These are phyloP conservation scores for Oscheius myriophilus DNA, from an alignment of 2,888 invertebrate species.

Conservation along the genomic window DNA sequence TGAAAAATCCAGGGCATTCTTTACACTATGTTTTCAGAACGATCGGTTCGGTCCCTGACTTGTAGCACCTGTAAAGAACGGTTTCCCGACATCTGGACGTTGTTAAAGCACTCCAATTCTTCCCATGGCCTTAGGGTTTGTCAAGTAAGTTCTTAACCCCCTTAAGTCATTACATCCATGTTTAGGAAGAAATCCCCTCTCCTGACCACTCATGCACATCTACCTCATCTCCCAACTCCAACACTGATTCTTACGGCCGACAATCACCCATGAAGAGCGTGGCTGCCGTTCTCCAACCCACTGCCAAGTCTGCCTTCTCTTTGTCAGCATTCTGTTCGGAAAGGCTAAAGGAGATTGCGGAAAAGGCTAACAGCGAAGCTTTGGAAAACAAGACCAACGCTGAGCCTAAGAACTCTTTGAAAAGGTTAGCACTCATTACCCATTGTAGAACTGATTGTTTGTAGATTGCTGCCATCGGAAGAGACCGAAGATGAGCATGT, in stretches of 20 bases:
- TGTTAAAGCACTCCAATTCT: slow-evolving; percentile 65
- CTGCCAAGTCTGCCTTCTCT: slow-evolving; percentile 54
- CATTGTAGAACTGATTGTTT: not conserved
- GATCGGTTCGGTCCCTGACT: slow-evolving; percentile 44
- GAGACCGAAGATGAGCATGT: slow-evolving; percentile 59
- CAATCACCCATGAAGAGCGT: slow-evolving; percentile 20
- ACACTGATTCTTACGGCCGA: slow-evolving; percentile 34
- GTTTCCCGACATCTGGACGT: slow-evolving; percentile 65
- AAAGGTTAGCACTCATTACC: slow-evolving; percentile 6
- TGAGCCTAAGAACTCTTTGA: slow-evolving; percentile 16
- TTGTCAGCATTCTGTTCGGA: slow-evolving; percentile 66
- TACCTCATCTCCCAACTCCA: slow-evolving; percentile 52
- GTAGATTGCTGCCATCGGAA: slow-evolving; percentile 42
- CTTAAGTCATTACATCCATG: slow-evolving; percentile 1
- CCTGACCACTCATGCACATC: slow-evolving; percentile 46
- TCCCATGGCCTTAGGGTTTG: slow-evolving; percentile 65
- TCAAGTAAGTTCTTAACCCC: slow-evolving; percentile 44
- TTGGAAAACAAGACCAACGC: slow-evolving; percentile 36
- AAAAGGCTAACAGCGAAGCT: slow-evolving; percentile 53
- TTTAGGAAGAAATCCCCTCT: slow-evolving; percentile 46
- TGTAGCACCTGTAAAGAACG: slow-evolving; percentile 66
- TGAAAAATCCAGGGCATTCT: too few relatives aligned
- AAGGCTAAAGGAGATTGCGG: slow-evolving; percentile 65
- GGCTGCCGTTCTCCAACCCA: slow-evolving; percentile 29
- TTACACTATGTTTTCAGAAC: slow-evolving; percentile 13